Conservation (phyloP, 2,888 invertebrate species). For the Ophion obscuratus region DNA sequence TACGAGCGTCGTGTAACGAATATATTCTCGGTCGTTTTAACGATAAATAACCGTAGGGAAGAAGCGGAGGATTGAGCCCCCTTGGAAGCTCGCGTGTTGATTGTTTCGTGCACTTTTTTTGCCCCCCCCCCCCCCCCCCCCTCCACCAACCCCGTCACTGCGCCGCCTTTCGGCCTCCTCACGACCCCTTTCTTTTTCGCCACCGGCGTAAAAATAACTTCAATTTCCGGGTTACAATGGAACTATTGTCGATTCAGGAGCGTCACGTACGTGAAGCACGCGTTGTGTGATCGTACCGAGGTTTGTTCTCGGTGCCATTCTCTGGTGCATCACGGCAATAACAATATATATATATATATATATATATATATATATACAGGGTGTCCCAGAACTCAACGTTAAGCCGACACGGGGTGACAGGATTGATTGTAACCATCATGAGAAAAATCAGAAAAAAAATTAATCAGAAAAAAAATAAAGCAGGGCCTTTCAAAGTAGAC, state of each 20-base stretch:
- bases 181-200: constrained; percentile 34
- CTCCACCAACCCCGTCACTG: not conserved
- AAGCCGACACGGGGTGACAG: too few relatives aligned
- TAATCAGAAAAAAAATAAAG: too few relatives aligned
- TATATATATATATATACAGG: too few relatives aligned
- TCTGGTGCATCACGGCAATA: constrained; percentile 46
- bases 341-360: constrained; percentile 7
- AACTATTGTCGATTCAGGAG: constrained; percentile 64
- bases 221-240: constrained; percentile 72
- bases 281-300: not conserved
- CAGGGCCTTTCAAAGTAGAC: too few relatives aligned
- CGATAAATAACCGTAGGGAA: constrained; percentile 49
- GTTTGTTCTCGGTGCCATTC: constrained; percentile 34
- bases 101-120: constrained; percentile 47
- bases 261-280: constrained; percentile 50
- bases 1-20: constrained; percentile 34
- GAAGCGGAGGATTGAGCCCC: constrained; percentile 16
- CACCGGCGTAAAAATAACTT: constrained; percentile 70
- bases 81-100: constrained; percentile 42
- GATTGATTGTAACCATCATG: too few relatives aligned
- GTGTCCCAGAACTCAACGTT: too few relatives aligned
- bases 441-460: too few relatives aligned
- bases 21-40: constrained; percentile 37
- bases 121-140: not conserved
- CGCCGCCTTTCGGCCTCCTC: too few relatives aligned